Evolutionary conservation across 2,113 vertebrate genomes (phyloP), one percentile per base, ranked within the genome.

Genomic region (Nyctibius bracteatus): DNA sequence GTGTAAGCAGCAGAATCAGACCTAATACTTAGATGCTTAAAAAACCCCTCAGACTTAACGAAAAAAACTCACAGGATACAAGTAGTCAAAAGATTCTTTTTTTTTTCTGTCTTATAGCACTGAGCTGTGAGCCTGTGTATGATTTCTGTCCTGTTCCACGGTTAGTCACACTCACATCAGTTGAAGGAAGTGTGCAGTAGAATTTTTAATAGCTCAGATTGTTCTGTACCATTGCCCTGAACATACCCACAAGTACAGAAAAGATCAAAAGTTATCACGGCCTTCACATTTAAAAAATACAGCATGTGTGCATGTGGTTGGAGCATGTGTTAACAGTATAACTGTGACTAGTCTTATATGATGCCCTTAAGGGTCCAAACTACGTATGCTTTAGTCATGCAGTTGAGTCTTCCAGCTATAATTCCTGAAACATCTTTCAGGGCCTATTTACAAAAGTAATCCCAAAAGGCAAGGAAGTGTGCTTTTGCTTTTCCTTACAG

Each of bases 1-100:
- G 10, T 35, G 8, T 46, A 39, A 58, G 57, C n/a, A 70, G 55
- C 27, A 54, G 19, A 5, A 58, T 47, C 24, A 41, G 28, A 5
- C 20, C 43, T 68, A 74, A 74, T 39, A 39, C 8, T 61, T 62
- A 37, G 14, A 54, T 30, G 18, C 23, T 52, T 77, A 30, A 78
- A 63, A 31, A 4, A 0, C 0, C 10, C 12, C 17, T 52, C 27
- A 51, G 15, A 46, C 5, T 33, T 39, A 19, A 47, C 31, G 21
- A 16, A 43, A 66, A 47, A 55, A 4, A 43, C 4, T 59, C 20
- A 9, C 13, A 43, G 31, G 17, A 55, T 30, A 10, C 23, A 22
- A 21, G 3, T n/a, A 30, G 17, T 55, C 20, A 78, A 54, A 82
- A 22, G 5, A 33, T 11, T 49, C 2, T 44, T 49, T 59, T 49